Base-by-base conservation (phyloP, 2,113 vertebrate species). In the Chionis minor region DNA sequence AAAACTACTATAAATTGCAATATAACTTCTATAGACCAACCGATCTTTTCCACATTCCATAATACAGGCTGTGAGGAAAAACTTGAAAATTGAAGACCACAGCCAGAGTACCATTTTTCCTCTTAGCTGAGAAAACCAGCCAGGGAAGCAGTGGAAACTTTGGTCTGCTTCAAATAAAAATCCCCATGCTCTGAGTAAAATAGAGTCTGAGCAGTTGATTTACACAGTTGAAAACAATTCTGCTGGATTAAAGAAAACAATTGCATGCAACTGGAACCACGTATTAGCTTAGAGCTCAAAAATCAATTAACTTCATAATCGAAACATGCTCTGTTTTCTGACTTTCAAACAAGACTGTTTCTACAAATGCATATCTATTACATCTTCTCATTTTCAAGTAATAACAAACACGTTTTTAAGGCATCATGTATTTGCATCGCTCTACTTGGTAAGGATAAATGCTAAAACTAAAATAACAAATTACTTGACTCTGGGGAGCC, bases 301-400 rank as follows among this genome's bases (percentile, higher is more conserved):
- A 71, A 52, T 40, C 13, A 92, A 66, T 75, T 75, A 67, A 78
- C 27, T 79, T 81, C 47, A 71, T 88, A 90, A 94, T 71, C 44
- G 94, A 94, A 97, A 80, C 54, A 94, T 47, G 55, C 28, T 96
- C 84, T 91, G 19, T 78, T 82, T 92, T 56, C 63, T 75, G 69
- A 81, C 63, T 83, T 59, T 73, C 69, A 79, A 86, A 72, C 22
- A 93, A 18, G 30, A 47, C n/a, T 73, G 5, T 82, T 96, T 93
- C 38, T 75, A 81, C 80, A 78, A 91, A 17, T 54, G 14, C 44
- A 28, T 5, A 18, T 77, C 33, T 75, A 51, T 75, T 80, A 18
- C 10, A 58, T 62, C 17, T 73, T 86, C 58, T 94, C 4, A 82
- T 90, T 96, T 96, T 88, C 51, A 86, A 90, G 55, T 66, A 30